These are phyloP conservation scores for Cheiracanthium punctorium DNA, from an alignment of 2,888 invertebrate species.

Conservation along the genomic window DNA sequence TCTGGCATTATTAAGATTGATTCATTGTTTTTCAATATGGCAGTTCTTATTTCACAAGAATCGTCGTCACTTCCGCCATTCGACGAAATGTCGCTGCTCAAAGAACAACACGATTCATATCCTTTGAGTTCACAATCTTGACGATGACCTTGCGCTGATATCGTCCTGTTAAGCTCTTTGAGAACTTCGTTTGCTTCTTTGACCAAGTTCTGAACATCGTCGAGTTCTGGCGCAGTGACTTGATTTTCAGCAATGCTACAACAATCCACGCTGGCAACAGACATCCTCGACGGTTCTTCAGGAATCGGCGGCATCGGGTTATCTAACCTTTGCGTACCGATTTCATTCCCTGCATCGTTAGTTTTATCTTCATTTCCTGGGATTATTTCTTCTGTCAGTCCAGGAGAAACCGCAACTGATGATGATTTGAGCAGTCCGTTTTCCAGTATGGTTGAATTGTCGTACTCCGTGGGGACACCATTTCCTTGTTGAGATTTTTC, in stretches of 20 bases:
- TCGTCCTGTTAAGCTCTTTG: slow-evolving; percentile 23
- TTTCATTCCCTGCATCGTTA: not conserved
- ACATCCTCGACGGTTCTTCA: slow-evolving; percentile 35
- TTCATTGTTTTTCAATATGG: no score
- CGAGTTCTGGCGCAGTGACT: not conserved
- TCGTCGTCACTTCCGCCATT: not conserved
- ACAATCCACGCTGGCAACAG: not conserved
- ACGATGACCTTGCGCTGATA: not conserved
- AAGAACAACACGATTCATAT: slow-evolving; percentile 53
- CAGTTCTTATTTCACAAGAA: not conserved
- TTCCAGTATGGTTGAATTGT: not conserved
- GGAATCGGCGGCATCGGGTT: slow-evolving; percentile 51
- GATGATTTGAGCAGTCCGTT: not conserved
- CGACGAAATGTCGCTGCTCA: not conserved
- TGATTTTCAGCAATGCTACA: not conserved
- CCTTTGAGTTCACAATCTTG: not conserved
- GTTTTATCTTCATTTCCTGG: not conserved
- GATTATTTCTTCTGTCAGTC: not conserved
- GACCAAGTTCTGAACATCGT: slow-evolving; percentile 24
- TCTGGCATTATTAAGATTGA: no score
- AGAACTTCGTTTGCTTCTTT: slow-evolving; percentile 34
- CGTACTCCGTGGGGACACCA: not conserved
- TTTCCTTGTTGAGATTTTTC: not conserved
- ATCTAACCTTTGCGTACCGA: not conserved
- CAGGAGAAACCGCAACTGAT: not conserved